Base-by-base conservation (phyloP, 1,140 invertebrate genomes). In the Aradophagus sp. region DNA sequence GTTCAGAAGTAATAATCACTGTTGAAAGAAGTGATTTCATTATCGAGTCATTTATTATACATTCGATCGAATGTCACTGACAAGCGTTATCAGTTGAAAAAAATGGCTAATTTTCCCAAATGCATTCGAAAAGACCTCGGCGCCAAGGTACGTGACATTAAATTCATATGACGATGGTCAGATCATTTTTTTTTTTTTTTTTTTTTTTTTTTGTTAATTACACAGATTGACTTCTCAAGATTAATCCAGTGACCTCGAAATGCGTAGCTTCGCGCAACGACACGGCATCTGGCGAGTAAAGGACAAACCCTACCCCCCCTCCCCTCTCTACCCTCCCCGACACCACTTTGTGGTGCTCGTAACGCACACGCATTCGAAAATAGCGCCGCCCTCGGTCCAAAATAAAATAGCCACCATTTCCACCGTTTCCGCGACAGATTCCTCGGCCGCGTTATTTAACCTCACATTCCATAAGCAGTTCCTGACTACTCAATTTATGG, bases 371-470 rank as follows among this genome's bases (percentile, higher is more conserved):
- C 27, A 39, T 31, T 20, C 56, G 17, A 61, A 61, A 61, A 61
- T 61, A 61, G 56, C 56, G 14, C 56, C 56, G 56, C 44, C 44
- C 36, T 61, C 56, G 56, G 36, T 48, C 36, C 27, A 48, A 61
- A 61, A 61, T 61, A 61, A 61, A 61, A 61, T 56, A 23, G 44
- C 41, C 15, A 10, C 17, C 32, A 13, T 59, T 39, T 47, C 32
- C 23, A 44, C 47, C 36, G 44, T 62, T 62, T 62, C 58, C 58
- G 58, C 45, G 35, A 48, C 45, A 10, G 35, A 62, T 52, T 62
- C 58, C 45, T 52, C 14, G 26, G 2, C 42, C 45, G 45, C 27
- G 31, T 62, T 27, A 62, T 50, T n/a, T n/a, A n/a, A n/a, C n/a
- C n/a, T n/a, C n/a, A n/a, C n/a, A n/a, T n/a, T n/a, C n/a, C n/a